Conservation (phyloP, 35 echinoderm and acorn worm genomes). For the Diadema setosum region DNA sequence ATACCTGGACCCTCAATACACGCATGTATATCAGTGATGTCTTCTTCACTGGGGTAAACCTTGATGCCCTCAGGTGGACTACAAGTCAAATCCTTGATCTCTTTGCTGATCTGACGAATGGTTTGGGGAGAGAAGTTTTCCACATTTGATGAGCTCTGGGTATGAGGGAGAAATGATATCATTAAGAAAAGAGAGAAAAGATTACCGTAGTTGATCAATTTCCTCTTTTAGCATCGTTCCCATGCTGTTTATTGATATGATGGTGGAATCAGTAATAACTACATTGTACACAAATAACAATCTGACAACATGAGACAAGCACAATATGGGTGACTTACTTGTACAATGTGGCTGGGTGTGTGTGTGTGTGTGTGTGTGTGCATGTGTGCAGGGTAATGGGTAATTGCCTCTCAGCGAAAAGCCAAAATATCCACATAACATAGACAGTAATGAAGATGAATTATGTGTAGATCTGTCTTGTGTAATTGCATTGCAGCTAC, state of each 20-base stretch:
- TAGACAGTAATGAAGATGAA: too few relatives aligned
- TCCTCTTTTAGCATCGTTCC: not conserved
- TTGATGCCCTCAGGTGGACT: slow-evolving; percentile 91
- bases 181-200: not conserved
- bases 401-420: too few relatives aligned
- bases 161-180: not conserved
- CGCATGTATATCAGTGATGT: slow-evolving; percentile 97
- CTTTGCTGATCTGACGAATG: slow-evolving; percentile 77
- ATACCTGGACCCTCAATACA: slow-evolving; percentile 92
- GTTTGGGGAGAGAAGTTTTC: slow-evolving; percentile 98
- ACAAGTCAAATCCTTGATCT: slow-evolving; percentile 60
- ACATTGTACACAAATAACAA: too few relatives aligned
- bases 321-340: too few relatives aligned
- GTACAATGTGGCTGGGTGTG: too few relatives aligned
- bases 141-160: slow-evolving; percentile 92
- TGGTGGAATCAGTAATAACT: not conserved
- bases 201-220: not conserved
- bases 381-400: too few relatives aligned
- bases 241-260: not conserved
- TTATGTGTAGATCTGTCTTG: too few relatives aligned
- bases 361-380: too few relatives aligned
- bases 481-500: too few relatives aligned
- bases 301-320: too few relatives aligned
- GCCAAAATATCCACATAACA: too few relatives aligned
- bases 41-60: slow-evolving; percentile 90